A percentile compares a stretch with the other conserved stretches of the same genome.
Conservation (phyloP, 2,888 invertebrate species). For the Lasioglossum morio region DNA sequence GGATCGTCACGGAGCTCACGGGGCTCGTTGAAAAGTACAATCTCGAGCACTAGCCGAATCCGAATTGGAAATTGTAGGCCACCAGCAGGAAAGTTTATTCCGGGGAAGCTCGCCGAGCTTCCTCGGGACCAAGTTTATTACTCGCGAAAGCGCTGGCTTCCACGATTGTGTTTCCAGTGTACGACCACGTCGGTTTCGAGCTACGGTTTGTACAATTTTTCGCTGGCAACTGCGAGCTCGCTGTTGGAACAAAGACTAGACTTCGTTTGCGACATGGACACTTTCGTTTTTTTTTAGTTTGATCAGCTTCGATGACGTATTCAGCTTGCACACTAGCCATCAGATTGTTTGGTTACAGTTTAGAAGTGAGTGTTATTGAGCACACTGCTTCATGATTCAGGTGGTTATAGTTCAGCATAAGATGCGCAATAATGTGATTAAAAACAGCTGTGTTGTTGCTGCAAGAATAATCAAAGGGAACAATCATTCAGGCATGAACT, state of each 20-base stretch:
- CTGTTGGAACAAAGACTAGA: background rate
- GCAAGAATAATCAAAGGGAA: background rate
- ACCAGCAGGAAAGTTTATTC: constrained; percentile 20
- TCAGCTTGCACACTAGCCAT: background rate
- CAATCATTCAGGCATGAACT: background rate
- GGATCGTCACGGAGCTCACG: constrained; percentile 24
- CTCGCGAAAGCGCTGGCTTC: background rate
- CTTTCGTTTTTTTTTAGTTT: background rate
- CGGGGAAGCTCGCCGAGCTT: constrained; percentile 3
- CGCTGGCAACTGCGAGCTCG: background rate
- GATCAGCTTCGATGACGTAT: background rate
- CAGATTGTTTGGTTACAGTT: background rate
- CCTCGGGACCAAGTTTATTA: constrained; percentile 17
- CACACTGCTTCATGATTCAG: background rate
- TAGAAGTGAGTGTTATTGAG: background rate
- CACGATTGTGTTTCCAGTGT: background rate
- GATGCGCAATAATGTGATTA: background rate
- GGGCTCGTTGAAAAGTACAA: constrained; percentile 33
- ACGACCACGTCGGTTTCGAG: background rate
- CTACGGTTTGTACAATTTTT: background rate
- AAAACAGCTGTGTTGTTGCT: background rate
- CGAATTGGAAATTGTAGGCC: constrained; percentile 39
- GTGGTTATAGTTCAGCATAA: background rate
- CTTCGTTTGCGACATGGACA: background rate
- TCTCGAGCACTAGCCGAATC: constrained; percentile 23